Percentiles rank a stretch among this genome's conserved stretches.
Conservation (phyloP, 1,140 invertebrate genomes). For the Dreissena polymorpha region DNA sequence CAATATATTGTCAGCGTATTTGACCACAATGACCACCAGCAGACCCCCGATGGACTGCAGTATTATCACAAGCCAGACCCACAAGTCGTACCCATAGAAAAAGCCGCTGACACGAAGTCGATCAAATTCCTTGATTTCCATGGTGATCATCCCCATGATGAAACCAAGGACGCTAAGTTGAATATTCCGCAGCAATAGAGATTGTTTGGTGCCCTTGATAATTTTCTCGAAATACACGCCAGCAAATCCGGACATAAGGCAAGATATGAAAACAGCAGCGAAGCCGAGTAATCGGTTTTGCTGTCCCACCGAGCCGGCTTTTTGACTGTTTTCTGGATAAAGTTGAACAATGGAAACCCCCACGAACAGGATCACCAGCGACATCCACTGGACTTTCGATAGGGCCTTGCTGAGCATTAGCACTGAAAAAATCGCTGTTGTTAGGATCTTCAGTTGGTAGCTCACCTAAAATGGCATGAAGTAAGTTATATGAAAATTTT, state of each 20-base stretch:
- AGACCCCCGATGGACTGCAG: constrained; percentile 80
- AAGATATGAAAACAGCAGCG: constrained; percentile 92
- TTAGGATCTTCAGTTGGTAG: constrained; percentile 99
- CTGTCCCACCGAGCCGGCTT: constrained; percentile 2
- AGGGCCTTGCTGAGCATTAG: constrained; percentile 91
- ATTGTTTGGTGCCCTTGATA: constrained; percentile 93
- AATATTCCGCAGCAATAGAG: constrained; percentile 89
- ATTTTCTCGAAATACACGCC: constrained; percentile 99
- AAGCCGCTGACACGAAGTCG: constrained; percentile 81
- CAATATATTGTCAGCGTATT: constrained; percentile 83
- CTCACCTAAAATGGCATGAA: constrained; percentile 87
- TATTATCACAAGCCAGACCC: constrained; percentile 80
- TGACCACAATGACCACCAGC: constrained; percentile 81
- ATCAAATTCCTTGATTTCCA: constrained; percentile 80
- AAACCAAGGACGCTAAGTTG: constrained; percentile 83
- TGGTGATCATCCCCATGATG: constrained; percentile 79
- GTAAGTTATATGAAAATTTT: not conserved
- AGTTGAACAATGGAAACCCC: constrained; percentile 88
- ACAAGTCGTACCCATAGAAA: constrained; percentile 81
- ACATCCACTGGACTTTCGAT: constrained; percentile 91
- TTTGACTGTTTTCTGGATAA: constrained; percentile 40
- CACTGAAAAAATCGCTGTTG: constrained; percentile 98
- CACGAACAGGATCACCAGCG: constrained; percentile 90
- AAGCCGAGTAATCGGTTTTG: constrained; percentile 88
- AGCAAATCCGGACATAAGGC: constrained; percentile 97